Conservation (phyloP, 2,113 vertebrate genomes). For the Oncorhynchus kisutch region DNA sequence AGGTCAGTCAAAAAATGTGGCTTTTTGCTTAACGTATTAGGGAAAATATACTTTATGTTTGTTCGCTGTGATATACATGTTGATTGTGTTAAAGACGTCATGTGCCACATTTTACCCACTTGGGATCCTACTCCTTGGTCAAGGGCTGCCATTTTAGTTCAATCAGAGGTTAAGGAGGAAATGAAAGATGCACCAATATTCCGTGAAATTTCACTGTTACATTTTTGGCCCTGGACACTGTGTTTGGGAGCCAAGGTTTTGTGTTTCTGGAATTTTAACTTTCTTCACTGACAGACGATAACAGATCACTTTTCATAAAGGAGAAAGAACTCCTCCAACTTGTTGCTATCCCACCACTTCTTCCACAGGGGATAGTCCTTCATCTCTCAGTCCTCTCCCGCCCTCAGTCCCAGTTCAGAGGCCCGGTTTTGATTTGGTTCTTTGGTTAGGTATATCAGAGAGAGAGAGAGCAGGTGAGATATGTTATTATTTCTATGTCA, state of each 20-base stretch:
- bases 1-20: neutral
- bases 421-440: conserved; percentile 34
- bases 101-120: neutral
- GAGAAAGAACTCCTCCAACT: conserved; percentile 19
- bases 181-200: conserved; percentile 40
- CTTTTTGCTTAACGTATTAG: neutral
- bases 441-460: conserved; percentile 35
- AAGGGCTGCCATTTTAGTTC: conserved; percentile 24
- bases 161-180: conserved; percentile 47
- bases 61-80: neutral
- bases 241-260: conserved; percentile 51
- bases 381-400: conserved; percentile 32
- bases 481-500: conserved; percentile 34
- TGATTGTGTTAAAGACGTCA: neutral
- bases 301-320: conserved; percentile 61
- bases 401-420: conserved; percentile 4
- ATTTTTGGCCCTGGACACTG: conserved; percentile 44
- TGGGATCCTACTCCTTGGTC: neutral
- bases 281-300: conserved; percentile 44
- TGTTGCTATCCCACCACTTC: neutral
- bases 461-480: conserved; percentile 46
- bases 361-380: conserved; percentile 36
- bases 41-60: neutral
- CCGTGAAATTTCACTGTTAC: conserved; percentile 37
- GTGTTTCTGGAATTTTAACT: conserved; percentile 54